A percentile compares a stretch with the other conserved stretches of the same genome.
These are phyloP conservation scores for Ectemnius continuus DNA, from an alignment of 2,888 invertebrate species.

Conservation along the genomic window DNA sequence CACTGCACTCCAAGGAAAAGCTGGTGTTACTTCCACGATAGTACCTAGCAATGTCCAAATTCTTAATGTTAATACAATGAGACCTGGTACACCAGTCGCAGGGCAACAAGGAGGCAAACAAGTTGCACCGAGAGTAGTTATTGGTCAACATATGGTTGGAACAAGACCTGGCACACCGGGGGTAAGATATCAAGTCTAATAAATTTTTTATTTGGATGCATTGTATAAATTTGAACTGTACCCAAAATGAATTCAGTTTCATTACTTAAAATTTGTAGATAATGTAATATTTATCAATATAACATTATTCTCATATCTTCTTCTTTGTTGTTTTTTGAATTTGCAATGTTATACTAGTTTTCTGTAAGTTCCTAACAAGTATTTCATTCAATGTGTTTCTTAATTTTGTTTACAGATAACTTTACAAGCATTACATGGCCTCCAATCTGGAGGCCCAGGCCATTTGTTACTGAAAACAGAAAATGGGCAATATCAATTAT, in stretches of 20 bases:
- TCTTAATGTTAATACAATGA: conserved; percentile 85
- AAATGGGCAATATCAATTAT: conserved; percentile 96
- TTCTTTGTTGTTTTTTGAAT: too few species aligned
- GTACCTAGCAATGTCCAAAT: conserved; percentile 90
- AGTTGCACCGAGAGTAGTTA: conserved; percentile 90
- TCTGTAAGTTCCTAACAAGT: background rate
- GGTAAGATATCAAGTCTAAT: conserved; percentile 79
- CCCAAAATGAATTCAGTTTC: too few species aligned
- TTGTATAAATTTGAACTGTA: too few species aligned
- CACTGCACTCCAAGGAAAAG: conserved; percentile 70
- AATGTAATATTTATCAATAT: too few species aligned
- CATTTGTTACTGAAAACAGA: conserved; percentile 97
- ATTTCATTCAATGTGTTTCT: background rate
- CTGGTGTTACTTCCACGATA: conserved; percentile 80
- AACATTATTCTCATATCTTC: too few species aligned
- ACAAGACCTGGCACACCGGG: conserved; percentile 89
- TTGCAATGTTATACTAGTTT: too few species aligned
- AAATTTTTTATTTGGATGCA: background rate
- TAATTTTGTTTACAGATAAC: conserved; percentile 83
- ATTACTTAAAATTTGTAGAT: too few species aligned
- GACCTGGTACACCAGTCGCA: conserved; percentile 85
- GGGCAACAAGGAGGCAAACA: conserved; percentile 83
- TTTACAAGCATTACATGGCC: conserved; percentile 90
- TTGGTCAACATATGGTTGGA: conserved; percentile 90
- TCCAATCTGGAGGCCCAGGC: conserved; percentile 90